These are phyloP conservation scores for Camelus bactrianus DNA, from an alignment of 2,113 vertebrate species.

Conservation along the genomic window DNA sequence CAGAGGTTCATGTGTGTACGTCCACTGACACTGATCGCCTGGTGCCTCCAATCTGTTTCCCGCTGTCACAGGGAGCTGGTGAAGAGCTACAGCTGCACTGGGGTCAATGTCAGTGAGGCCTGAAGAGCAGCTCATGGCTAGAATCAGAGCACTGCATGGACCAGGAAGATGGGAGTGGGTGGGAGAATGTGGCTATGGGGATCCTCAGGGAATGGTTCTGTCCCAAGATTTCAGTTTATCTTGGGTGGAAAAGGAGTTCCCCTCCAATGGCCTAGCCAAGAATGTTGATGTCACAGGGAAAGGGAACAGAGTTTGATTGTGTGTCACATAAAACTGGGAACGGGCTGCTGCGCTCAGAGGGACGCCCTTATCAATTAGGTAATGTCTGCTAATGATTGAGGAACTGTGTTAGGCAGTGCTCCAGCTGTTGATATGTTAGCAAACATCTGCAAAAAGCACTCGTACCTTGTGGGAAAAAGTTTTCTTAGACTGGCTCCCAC, in stretches of 20 bases:
- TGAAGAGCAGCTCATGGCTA: not conserved
- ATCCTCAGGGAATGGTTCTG: conserved; percentile 72
- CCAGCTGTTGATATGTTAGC: conserved; percentile 80
- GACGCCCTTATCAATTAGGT: conserved; percentile 90
- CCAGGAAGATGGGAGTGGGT: not conserved
- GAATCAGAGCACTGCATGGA: accelerated
- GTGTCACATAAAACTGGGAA: conserved; percentile 75
- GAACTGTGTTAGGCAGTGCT: conserved; percentile 77
- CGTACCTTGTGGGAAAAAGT: conserved; percentile 17
- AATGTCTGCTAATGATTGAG: conserved; percentile 87
- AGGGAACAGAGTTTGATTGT: conserved; percentile 86
- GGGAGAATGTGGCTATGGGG: conserved; percentile 47
- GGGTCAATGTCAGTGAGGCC: not conserved
- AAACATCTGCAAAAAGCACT: conserved; percentile 75
- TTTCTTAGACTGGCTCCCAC: accelerated
- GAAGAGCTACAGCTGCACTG: conserved; percentile 70
- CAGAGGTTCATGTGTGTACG: not conserved
- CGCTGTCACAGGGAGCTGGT: conserved; percentile 46
- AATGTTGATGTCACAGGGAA: conserved; percentile 88
- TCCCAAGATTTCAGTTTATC: conserved; percentile 83
- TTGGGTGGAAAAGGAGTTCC: conserved; percentile 85
- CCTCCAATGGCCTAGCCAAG: conserved; percentile 85
- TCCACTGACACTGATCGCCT: conserved; percentile 41
- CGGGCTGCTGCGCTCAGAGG: conserved; percentile 68
- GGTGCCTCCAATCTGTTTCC: conserved; percentile 57